phyloP scores from a whole-genome alignment of 2,888 invertebrate genomes.

The Disparrhopalites patrizii region DNA sequence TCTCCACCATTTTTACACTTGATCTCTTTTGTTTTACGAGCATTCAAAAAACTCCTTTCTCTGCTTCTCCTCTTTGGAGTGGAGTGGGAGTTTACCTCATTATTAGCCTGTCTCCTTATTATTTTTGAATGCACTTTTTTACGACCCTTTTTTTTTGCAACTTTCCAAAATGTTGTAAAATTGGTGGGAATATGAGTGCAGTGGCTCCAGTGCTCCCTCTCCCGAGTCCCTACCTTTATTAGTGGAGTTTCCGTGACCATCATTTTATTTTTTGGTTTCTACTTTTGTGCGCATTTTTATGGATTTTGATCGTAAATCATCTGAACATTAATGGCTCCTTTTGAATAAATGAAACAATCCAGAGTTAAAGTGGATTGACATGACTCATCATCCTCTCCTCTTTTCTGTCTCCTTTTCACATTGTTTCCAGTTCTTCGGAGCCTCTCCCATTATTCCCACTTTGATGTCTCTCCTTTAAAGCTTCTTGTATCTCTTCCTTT shows the following conservation, averaged over 20 bases:
- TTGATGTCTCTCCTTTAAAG: too few relatives aligned
- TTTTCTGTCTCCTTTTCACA: too few relatives aligned
- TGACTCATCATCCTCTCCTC: too few relatives aligned
- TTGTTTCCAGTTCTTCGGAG: too few relatives aligned
- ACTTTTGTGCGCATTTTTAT: background rate
- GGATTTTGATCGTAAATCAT: background rate
- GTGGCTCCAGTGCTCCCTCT: too few relatives aligned
- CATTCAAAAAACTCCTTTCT: background rate
- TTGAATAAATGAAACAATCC: too few relatives aligned
- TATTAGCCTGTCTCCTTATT: background rate
- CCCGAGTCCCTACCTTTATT: conserved; percentile 9
- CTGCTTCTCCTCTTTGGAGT: background rate
- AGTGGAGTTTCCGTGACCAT: background rate
- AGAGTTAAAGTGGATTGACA: too few relatives aligned
- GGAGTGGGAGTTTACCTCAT: background rate
- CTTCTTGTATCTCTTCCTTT: too few relatives aligned
- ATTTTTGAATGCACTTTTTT: background rate
- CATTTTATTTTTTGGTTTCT: background rate
- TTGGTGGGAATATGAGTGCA: too few relatives aligned
- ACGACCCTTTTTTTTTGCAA: conserved; percentile 12
- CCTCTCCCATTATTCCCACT: too few relatives aligned
- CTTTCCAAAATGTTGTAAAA: conserved; percentile 2
- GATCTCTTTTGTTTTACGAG: conserved; percentile 21
- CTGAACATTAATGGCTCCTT: background rate
- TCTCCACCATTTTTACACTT: conserved; percentile 10